These are phyloP conservation scores for Grammomys surdaster DNA, from an alignment of 2,113 vertebrate genomes.

Conservation along the genomic window DNA sequence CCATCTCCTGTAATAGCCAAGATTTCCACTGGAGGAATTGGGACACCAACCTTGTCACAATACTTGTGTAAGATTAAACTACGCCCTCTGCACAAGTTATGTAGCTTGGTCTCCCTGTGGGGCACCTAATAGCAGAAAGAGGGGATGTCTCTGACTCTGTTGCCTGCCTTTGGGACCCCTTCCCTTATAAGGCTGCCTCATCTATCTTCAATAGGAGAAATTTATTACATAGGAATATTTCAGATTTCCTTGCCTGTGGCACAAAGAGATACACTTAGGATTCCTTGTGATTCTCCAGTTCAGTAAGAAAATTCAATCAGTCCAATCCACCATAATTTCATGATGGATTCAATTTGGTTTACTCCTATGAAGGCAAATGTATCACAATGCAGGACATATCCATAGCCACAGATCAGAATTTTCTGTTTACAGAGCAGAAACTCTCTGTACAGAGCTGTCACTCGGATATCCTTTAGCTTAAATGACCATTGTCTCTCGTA, in stretches of 20 bases:
- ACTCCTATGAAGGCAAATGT: not conserved
- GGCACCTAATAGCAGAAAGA: not conserved
- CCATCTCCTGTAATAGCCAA: not conserved
- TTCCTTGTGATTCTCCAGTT: not conserved
- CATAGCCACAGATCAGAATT: slow-evolving; percentile 53
- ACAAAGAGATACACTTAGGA: not conserved
- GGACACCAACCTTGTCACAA: not conserved
- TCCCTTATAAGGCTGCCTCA: not conserved
- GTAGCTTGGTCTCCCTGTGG: not conserved
- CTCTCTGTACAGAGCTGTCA: not conserved
- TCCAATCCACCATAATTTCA: not conserved
- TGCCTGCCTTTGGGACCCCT: not conserved
- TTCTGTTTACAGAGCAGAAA: slow-evolving; percentile 67
- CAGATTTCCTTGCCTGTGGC: not conserved
- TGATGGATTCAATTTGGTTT: not conserved
- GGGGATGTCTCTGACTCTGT: not conserved
- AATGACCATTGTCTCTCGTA: slow-evolving; percentile 34
- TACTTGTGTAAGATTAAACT: not conserved
- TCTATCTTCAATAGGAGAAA: not conserved
- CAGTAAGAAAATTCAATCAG: not conserved
- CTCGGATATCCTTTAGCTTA: slow-evolving; percentile 64
- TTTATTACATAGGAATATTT: not conserved
- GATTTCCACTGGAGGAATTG: not conserved
- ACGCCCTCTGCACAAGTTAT: not conserved
- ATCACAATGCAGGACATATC: slow-evolving; percentile 1